Percentiles rank a stretch among this genome's conserved stretches.
Evolutionary conservation across 2,888 invertebrate genomes (phyloP).

Genomic region (Cotesia congregata): DNA sequence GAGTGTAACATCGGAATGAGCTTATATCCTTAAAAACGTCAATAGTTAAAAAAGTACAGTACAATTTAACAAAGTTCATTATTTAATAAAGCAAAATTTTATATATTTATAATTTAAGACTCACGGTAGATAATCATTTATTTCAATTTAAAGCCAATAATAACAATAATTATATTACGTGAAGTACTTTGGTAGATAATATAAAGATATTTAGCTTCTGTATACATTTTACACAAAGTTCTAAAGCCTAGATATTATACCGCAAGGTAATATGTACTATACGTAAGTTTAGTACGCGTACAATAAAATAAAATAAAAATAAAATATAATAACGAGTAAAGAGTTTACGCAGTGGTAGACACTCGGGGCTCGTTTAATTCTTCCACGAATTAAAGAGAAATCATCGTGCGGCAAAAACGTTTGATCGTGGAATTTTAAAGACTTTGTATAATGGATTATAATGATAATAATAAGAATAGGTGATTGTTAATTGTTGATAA

Average conservation of each 20-base stretch:
- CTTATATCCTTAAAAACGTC: too few relatives aligned
- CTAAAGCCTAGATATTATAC: not conserved
- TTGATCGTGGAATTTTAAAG: constrained; percentile 1
- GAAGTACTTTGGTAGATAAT: not conserved
- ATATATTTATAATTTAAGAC: too few relatives aligned
- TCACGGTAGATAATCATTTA: not conserved
- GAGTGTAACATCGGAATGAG: too few relatives aligned
- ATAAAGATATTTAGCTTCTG: not conserved
- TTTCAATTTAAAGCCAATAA: not conserved
- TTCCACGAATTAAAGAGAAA: constrained; percentile 33
- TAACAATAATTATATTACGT: not conserved
- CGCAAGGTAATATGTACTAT: not conserved
- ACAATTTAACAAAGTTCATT: too few relatives aligned
- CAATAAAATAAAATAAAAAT: not conserved
- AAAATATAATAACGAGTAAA: not conserved
- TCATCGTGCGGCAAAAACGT: constrained; percentile 13
- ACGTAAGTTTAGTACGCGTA: constrained; percentile 3
- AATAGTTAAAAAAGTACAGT: too few relatives aligned
- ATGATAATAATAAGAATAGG: not conserved
- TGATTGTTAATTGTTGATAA: not conserved
- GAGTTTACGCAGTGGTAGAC: constrained; percentile 15
- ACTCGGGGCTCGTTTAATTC: constrained; percentile 31
- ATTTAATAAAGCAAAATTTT: too few relatives aligned
- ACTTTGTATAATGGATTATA: not conserved
- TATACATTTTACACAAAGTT: not conserved